Conservation (phyloP, 1,140 invertebrate species). For the Cepaea nemoralis region DNA sequence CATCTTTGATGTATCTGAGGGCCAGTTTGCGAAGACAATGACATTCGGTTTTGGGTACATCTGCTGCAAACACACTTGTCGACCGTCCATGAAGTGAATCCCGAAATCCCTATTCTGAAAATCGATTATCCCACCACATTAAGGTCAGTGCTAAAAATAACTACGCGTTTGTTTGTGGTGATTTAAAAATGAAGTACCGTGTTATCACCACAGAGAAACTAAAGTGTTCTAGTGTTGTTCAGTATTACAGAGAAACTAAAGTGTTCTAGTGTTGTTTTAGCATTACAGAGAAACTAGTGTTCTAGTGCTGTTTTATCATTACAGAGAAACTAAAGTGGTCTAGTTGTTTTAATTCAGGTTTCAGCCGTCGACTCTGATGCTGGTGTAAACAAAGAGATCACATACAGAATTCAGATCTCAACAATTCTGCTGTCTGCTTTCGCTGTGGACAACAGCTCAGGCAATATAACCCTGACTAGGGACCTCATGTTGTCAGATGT, state of each 20-base stretch:
- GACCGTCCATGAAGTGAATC: no score
- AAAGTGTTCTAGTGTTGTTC: no score
- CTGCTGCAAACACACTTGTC: no score
- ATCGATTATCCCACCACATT: no score
- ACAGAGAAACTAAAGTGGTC: background rate
- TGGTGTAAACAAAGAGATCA: slow-evolving; percentile 22
- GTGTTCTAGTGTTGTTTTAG: background rate
- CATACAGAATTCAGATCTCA: slow-evolving; percentile 10
- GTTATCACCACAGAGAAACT: no score
- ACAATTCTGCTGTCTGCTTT: background rate
- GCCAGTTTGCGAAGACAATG: no score
- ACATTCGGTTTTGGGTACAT: no score
- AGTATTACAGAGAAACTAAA: background rate
- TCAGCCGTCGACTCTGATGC: slow-evolving; percentile 38
- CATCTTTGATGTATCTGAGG: no score
- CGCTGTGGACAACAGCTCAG: slow-evolving; percentile 4
- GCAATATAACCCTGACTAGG: slow-evolving; percentile 24
- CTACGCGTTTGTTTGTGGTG: no score
- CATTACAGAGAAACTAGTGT: background rate
- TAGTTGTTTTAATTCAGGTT: slow-evolving; percentile 23
- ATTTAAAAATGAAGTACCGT: no score
- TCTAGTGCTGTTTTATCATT: background rate
- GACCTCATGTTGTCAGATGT: slow-evolving; percentile 10
- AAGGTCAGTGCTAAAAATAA: no score
- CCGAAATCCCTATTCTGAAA: no score